These are phyloP conservation scores for Brachionus plicatilis DNA, from an alignment of 1,140 invertebrate genomes.

Conservation along the genomic window DNA sequence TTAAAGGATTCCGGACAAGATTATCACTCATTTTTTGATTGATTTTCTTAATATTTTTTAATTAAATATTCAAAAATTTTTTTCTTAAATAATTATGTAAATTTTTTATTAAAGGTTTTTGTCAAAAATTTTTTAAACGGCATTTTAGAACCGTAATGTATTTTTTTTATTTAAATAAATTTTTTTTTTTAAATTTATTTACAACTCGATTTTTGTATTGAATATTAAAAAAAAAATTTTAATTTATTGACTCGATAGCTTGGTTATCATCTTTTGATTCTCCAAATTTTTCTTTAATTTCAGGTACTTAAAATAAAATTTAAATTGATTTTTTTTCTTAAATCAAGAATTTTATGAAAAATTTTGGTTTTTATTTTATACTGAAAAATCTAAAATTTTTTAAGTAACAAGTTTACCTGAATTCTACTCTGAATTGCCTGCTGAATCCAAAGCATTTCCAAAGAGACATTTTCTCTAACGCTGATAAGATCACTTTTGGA, in stretches of 20 bases:
- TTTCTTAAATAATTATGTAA: too few species aligned
- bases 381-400: background rate
- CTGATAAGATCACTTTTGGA: conserved; percentile 1
- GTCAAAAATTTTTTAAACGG: background rate
- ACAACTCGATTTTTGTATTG: background rate
- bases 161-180: background rate
- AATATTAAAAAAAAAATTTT: background rate
- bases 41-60: background rate
- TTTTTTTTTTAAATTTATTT: background rate
- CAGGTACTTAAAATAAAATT: background rate
- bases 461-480: conserved; percentile 16
- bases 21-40: background rate
- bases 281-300: conserved; percentile 26
- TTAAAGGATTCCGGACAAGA: background rate
- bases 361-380: background rate
- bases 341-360: too few species aligned
- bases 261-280: conserved; percentile 30
- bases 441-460: conserved; percentile 35
- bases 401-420: background rate
- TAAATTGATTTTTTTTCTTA: too few species aligned
- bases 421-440: conserved; percentile 35
- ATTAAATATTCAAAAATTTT: too few species aligned
- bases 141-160: background rate
- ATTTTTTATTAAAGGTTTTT: too few species aligned
- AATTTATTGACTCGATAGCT: background rate